A percentile compares a stretch with the other conserved stretches of the same genome.
These are phyloP conservation scores for Empidonax traillii DNA, from an alignment of 2,113 vertebrate species.

Conservation along the genomic window DNA sequence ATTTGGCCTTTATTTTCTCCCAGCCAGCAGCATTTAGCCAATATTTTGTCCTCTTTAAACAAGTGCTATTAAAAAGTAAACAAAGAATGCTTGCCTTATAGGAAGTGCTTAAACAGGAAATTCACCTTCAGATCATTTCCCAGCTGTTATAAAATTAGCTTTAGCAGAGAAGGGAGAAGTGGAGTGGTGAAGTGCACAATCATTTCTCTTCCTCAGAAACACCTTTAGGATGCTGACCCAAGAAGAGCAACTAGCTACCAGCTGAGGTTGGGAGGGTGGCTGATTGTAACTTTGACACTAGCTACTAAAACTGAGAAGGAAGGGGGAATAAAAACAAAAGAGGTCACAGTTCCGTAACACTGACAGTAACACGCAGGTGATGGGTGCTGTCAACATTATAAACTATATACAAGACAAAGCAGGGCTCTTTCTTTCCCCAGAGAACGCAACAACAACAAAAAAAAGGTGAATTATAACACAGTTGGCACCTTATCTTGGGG, in stretches of 20 bases:
- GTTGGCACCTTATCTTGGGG: background rate
- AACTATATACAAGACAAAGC: conserved; percentile 79
- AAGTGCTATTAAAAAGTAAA: conserved; percentile 47
- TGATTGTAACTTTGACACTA: conserved; percentile 13
- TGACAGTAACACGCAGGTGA: conserved; percentile 72
- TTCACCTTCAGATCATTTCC: conserved; percentile 4
- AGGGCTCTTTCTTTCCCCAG: conserved; percentile 29
- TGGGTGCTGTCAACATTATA: conserved; percentile 62
- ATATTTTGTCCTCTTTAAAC: background rate
- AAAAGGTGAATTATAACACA: background rate
- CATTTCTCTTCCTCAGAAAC: background rate
- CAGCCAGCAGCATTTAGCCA: background rate
- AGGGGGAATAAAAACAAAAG: conserved; percentile 42
- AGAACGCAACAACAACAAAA: background rate
- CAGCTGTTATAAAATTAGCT: background rate
- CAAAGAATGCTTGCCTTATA: background rate
- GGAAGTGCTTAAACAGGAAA: conserved; percentile 60
- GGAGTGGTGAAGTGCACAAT: background rate
- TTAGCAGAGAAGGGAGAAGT: background rate
- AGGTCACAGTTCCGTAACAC: conserved; percentile 70
- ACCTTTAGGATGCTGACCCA: background rate
- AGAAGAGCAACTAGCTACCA: background rate
- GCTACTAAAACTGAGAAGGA: conserved; percentile 35
- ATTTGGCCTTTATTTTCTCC: conserved; percentile 8
- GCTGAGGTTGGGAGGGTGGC: background rate